These are phyloP conservation scores for Grapholita molesta DNA, from an alignment of 1,140 invertebrate species.

Conservation along the genomic window DNA sequence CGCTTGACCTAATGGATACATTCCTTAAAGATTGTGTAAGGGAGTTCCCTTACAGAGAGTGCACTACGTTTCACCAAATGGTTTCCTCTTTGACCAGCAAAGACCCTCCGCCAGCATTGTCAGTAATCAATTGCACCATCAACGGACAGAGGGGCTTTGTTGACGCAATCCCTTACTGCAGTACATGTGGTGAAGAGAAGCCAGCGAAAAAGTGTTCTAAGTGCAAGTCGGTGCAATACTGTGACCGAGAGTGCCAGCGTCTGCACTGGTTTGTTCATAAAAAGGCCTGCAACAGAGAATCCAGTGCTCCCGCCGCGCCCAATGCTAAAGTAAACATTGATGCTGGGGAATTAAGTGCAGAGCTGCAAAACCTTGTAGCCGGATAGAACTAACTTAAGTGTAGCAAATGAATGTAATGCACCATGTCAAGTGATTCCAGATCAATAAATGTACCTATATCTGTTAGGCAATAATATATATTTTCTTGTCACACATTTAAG, in stretches of 20 bases:
- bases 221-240: slow-evolving; percentile 96
- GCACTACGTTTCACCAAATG: slow-evolving; percentile 91
- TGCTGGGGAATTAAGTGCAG: slow-evolving; percentile 63
- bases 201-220: slow-evolving; percentile 96
- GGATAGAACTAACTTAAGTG: slow-evolving; percentile 39
- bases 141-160: slow-evolving; percentile 91
- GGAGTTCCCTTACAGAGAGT: slow-evolving; percentile 92
- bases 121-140: slow-evolving; percentile 89
- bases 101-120: slow-evolving; percentile 83
- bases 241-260: slow-evolving; percentile 95
- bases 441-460: slow-evolving; percentile 6
- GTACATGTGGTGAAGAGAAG: slow-evolving; percentile 93
- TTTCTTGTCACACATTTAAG: neutral
- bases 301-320: slow-evolving; percentile 50
- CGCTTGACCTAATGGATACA: slow-evolving; percentile 88
- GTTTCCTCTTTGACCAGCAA: slow-evolving; percentile 85
- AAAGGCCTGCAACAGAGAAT: slow-evolving; percentile 85
- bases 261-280: slow-evolving; percentile 98
- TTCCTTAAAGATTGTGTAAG: slow-evolving; percentile 91
- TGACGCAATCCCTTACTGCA: slow-evolving; percentile 87
- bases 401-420: slow-evolving; percentile 14
- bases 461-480: neutral
- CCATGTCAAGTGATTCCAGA: slow-evolving; percentile 15
- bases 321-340: slow-evolving; percentile 63
- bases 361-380: slow-evolving; percentile 70